A percentile compares a stretch with the other conserved stretches of the same genome.
These are phyloP conservation scores for Muscicapa comitata DNA, from an alignment of 2,797 vertebrate species.

Conservation along the genomic window DNA sequence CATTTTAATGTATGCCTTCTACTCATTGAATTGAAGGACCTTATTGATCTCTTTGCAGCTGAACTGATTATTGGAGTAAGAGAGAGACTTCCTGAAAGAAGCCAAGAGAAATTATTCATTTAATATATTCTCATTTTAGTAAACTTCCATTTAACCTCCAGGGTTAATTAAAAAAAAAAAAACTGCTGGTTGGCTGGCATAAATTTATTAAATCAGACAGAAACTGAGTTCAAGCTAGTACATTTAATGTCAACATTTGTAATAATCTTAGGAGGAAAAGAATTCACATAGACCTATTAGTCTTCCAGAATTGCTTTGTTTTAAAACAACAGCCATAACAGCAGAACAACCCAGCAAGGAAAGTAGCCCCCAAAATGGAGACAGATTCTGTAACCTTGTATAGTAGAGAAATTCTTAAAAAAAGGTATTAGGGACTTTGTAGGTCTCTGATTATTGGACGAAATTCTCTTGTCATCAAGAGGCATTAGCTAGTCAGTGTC, in stretches of 20 bases:
- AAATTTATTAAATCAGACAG: slow-evolving; percentile 45
- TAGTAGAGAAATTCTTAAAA: not conserved
- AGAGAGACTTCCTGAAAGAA: slow-evolving; percentile 25
- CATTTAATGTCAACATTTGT: not conserved
- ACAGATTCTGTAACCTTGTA: not conserved
- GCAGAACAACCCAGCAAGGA: not conserved
- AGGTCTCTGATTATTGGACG: not conserved
- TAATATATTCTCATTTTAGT: slow-evolving; percentile 49
- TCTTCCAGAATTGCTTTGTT: slow-evolving; percentile 12
- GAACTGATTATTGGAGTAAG: slow-evolving; percentile 51
- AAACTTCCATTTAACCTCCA: slow-evolving; percentile 55
- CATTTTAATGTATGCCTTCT: slow-evolving; percentile 46
- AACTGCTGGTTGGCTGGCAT: slow-evolving; percentile 1
- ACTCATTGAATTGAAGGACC: slow-evolving; percentile 38
- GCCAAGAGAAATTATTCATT: slow-evolving; percentile 43
- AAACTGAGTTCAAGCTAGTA: slow-evolving; percentile 21
- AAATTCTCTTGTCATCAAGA: not conserved
- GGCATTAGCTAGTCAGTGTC: not conserved
- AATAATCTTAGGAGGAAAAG: not conserved
- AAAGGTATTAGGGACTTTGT: not conserved
- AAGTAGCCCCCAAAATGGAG: not conserved
- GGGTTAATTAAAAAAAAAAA: slow-evolving; percentile 48
- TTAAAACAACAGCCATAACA: not conserved
- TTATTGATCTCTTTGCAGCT: slow-evolving; percentile 53
- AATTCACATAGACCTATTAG: not conserved